Percentiles rank a stretch among this genome's conserved stretches.
phyloP scores from a whole-genome alignment of 2,113 vertebrate genomes.

The Stomatorhinus ivindoensis region DNA sequence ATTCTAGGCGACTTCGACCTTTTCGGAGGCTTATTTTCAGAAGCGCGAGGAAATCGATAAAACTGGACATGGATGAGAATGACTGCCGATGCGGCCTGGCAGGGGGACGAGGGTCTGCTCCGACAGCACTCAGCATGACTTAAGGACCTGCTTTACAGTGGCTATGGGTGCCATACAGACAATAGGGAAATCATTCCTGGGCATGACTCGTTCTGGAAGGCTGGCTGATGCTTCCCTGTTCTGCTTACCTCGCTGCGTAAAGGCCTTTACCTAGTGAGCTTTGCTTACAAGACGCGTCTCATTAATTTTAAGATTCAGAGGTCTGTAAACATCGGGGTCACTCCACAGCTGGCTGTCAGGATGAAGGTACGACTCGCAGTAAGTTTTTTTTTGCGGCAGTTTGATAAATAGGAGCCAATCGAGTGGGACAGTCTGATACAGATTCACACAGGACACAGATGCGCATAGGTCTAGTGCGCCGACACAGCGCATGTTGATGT shows the following conservation, averaged over 20 bases:
- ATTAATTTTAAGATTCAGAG: slow-evolving; percentile 6
- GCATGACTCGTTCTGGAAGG: not conserved
- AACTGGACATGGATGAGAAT: not conserved
- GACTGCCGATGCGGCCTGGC: not conserved
- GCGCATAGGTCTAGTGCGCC: not conserved
- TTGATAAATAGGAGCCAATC: not conserved
- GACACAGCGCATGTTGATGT: not conserved
- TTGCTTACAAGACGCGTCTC: not conserved
- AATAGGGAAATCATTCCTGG: slow-evolving; percentile 22
- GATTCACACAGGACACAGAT: not conserved
- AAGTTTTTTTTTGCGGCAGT: not conserved
- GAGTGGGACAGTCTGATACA: not conserved
- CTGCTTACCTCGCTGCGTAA: not conserved
- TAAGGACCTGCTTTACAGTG: slow-evolving; percentile 18
- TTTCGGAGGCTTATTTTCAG: not conserved
- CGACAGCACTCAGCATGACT: not conserved
- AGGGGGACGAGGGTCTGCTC: not conserved
- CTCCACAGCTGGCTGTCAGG: not conserved
- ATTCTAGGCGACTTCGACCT: not conserved
- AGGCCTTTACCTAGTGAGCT: not conserved
- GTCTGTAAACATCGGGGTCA: not conserved
- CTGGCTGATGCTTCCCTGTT: not conserved
- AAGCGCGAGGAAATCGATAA: slow-evolving; percentile 14
- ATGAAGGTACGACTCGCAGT: not conserved
- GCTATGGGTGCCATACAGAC: slow-evolving; percentile 8